Evolutionary conservation across 2,888 invertebrate genomes (phyloP), one percentile per base, ranked within the genome.

Genomic region (Sympetrum striolatum): DNA sequence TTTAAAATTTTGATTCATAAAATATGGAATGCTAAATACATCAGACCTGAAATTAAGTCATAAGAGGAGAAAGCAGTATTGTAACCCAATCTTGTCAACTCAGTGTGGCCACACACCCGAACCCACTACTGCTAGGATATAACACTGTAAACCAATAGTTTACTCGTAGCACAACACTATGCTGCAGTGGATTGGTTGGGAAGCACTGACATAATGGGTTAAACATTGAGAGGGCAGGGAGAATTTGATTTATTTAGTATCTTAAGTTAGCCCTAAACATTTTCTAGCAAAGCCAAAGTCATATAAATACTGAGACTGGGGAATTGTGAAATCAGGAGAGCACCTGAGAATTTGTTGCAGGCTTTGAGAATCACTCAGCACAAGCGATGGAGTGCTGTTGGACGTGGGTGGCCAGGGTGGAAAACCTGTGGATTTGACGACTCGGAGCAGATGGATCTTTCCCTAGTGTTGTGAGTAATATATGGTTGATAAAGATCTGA

Each of bases 341-440:
- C 94, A 95, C 95, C 95, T 95, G 95, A 95, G 95, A 95, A 95
- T 95, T 95, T 95, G 95, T 95, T 95, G 94, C 95, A 95, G 95
- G 95, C 94, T 93, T 93, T 92, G 94, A 94, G 93, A 91, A 60
- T 91, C 90, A 90, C 91, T 64, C 86, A 86, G 86, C 86, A 86
- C 86, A 86, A 86, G 86, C 86, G 86, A 86, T 86, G 86, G 86
- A 86, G 86, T 86, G 86, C 86, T 86, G 60, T 64, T 86, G 86
- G 86, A 86, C 86, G 80, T 58, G 80, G 64, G 90, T 90, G 90
- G 90, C 90, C 64, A 90, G 90, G 91, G 91, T 82, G 64, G 86
- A 86, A 60, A 37, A 86, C 86, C 86, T 86, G 86, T 86, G 86
- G 86, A 86, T 86, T 82, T 86, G 86, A 86, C 37, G 86, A 86